Percentiles rank a stretch among this genome's conserved stretches.
These are phyloP conservation scores for Onychomys arenicola DNA, from an alignment of 2,797 vertebrate genomes.

Conservation along the genomic window DNA sequence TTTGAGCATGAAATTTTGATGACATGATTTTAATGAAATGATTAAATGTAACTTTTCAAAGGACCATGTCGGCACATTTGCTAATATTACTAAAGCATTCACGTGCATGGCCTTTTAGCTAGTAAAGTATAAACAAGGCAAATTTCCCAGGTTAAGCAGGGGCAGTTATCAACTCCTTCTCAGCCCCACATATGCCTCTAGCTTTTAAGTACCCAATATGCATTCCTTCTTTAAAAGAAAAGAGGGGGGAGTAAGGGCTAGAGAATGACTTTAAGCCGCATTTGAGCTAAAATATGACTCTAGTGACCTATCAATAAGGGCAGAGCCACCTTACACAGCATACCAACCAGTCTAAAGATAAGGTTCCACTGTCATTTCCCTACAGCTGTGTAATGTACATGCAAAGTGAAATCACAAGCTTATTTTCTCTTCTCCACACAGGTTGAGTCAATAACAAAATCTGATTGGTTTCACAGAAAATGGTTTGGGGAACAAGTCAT, in stretches of 20 bases:
- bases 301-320: background rate
- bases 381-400: background rate
- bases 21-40: background rate
- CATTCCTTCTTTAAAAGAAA: background rate
- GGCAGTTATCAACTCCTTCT: background rate
- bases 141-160: background rate
- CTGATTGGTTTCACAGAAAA: conserved; percentile 3
- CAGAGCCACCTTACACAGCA: background rate
- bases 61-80: background rate
- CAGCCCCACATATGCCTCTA: background rate
- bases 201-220: background rate
- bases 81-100: background rate
- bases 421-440: background rate
- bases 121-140: background rate
- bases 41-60: conserved; percentile 18
- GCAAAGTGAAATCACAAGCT: background rate
- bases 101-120: background rate
- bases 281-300: conserved; percentile 8
- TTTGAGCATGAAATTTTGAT: background rate
- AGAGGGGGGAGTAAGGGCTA: background rate
- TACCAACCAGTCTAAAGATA: background rate
- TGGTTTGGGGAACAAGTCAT: background rate
- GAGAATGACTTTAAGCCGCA: background rate
- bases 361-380: background rate
- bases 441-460: background rate